These are phyloP conservation scores for Sylvia borin DNA, from an alignment of 2,797 vertebrate species.

Conservation along the genomic window DNA sequence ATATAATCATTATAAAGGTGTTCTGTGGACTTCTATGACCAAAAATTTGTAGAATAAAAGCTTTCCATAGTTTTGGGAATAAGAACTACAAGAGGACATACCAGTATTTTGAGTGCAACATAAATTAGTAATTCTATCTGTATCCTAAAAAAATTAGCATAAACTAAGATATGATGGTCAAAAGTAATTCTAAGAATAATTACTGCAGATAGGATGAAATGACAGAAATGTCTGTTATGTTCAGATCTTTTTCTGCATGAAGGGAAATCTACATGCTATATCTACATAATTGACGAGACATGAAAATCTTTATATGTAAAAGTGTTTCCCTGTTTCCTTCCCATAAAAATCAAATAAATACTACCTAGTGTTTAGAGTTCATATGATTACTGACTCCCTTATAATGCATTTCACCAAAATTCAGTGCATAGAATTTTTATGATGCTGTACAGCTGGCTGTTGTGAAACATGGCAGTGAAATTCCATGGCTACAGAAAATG, in stretches of 20 bases:
- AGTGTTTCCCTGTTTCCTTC: neutral
- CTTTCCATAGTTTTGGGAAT: neutral
- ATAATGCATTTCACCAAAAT: constrained; percentile 9
- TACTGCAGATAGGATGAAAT: neutral
- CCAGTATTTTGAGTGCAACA: neutral
- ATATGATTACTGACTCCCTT: neutral
- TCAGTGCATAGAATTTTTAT: neutral
- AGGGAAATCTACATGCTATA: neutral
- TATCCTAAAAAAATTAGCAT: neutral
- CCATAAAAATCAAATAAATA: constrained; percentile 35
- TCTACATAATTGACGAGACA: neutral
- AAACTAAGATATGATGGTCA: neutral
- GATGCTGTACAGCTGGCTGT: neutral
- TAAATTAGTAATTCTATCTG: neutral
- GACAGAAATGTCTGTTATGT: neutral
- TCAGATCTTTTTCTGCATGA: neutral
- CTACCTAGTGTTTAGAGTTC: neutral
- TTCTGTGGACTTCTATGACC: neutral
- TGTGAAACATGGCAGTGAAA: constrained; percentile 3
- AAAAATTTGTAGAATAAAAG: neutral
- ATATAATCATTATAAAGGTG: neutral
- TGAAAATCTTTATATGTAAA: neutral
- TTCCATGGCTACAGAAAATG: neutral
- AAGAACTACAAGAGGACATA: neutral
- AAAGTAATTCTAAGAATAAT: neutral